These are phyloP conservation scores for Poecilia picta DNA, from an alignment of 2,797 vertebrate genomes.

Conservation along the genomic window DNA sequence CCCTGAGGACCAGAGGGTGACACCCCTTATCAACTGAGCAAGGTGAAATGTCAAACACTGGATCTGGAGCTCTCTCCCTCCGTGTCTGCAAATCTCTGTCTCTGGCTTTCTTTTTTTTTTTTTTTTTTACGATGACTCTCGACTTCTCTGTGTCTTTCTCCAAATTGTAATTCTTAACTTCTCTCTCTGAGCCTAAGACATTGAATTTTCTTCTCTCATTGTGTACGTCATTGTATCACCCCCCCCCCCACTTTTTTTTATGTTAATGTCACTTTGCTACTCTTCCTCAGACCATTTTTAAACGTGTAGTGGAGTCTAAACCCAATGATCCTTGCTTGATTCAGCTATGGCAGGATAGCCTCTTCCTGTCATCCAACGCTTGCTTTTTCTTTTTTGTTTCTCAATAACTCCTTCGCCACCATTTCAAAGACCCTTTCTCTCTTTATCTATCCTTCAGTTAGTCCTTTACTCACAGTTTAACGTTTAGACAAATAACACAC, in stretches of 20 bases:
- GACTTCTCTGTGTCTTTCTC: slow-evolving; percentile 34
- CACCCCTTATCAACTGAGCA: slow-evolving; percentile 82
- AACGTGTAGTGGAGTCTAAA: neutral
- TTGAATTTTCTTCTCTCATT: slow-evolving; percentile 29
- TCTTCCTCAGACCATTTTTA: slow-evolving; percentile 17
- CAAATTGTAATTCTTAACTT: slow-evolving; percentile 47
- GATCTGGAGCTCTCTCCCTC: slow-evolving; percentile 67
- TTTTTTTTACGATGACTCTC: slow-evolving; percentile 26
- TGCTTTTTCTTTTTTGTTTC: slow-evolving; percentile 36
- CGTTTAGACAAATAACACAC: slow-evolving; percentile 37
- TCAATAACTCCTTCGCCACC: slow-evolving; percentile 13
- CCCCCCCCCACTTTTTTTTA: slow-evolving; percentile 5
- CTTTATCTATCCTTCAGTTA: slow-evolving; percentile 24
- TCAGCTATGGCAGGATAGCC: slow-evolving; percentile 42
- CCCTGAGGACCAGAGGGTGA: slow-evolving; percentile 78
- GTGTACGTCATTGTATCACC: slow-evolving; percentile 12
- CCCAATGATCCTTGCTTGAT: slow-evolving; percentile 18
- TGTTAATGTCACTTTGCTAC: slow-evolving; percentile 28
- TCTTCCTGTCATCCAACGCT: slow-evolving; percentile 32
- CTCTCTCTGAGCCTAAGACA: slow-evolving; percentile 37
- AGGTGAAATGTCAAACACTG: slow-evolving; percentile 82
- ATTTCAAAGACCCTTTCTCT: slow-evolving; percentile 9
- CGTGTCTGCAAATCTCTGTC: slow-evolving; percentile 24
- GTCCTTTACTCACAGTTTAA: slow-evolving; percentile 6
- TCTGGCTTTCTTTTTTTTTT: slow-evolving; percentile 1